Conservation (phyloP, 2,113 vertebrate genomes). For the Orthochromis indermauri region DNA sequence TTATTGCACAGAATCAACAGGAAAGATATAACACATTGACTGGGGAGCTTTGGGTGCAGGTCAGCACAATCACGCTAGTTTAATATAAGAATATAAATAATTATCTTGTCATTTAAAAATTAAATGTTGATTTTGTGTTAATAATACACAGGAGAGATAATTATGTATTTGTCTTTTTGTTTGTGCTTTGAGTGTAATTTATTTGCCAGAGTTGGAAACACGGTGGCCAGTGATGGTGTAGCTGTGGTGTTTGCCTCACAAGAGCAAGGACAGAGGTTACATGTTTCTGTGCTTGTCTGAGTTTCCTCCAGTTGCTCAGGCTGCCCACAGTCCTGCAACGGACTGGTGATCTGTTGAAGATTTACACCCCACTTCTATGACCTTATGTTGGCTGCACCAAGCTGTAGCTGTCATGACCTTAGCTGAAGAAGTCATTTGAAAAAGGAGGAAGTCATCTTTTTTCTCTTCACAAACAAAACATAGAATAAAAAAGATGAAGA, state of each 20-base stretch:
- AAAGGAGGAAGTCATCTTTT: not conserved
- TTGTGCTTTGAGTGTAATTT: not conserved
- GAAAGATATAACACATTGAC: not conserved
- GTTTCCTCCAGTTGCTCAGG: not conserved
- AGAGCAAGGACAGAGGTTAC: not conserved
- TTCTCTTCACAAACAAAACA: not conserved
- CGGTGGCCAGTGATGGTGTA: not conserved
- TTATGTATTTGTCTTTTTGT: rapidly evolving
- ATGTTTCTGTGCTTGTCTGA: not conserved
- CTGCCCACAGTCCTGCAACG: not conserved
- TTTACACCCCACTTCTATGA: not conserved
- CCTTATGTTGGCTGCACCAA: not conserved
- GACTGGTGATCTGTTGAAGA: not conserved
- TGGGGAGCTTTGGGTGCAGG: not conserved
- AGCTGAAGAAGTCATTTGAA: not conserved
- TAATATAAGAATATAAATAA: not conserved
- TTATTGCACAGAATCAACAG: not conserved
- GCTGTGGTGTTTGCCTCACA: not conserved
- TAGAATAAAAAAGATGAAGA: not conserved
- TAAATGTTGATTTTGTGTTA: not conserved
- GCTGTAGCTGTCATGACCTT: not conserved
- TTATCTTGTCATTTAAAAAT: not conserved
- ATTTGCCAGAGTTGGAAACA: not conserved
- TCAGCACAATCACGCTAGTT: not conserved
- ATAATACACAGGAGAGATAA: not conserved